Base-by-base conservation (phyloP, 2,888 invertebrate genomes). In the Margaritifera margaritifera region DNA sequence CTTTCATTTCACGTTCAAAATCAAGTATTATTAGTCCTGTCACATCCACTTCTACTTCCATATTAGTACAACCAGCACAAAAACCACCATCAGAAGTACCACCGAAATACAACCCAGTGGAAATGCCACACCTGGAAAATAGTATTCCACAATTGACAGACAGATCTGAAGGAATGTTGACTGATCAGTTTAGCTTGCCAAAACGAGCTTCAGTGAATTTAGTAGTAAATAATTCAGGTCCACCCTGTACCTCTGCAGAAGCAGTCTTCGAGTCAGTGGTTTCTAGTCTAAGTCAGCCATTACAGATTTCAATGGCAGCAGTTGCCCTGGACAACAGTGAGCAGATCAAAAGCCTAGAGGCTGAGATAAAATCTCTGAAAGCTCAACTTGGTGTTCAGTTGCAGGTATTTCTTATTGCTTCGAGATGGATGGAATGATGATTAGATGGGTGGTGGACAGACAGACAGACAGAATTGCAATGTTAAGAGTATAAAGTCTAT, bases 341-440 rank as follows among this genome's bases (percentile, higher is more conserved):
- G 31, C 75, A 77, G 54, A 53, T 75, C n/a, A 63, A 69, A 61
- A 74, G 69, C 15, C 66, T 83, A 25, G 78, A 80, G 60, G 72
- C 78, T 25, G 85, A 85, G 65, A 76, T 80, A 59, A 82, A 85
- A 64, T 66, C 81, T 22, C 61, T 81, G 57, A 79, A 78, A 58
- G 75, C 75, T 61, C 81, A 81, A 62, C 68, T 81, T 18, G 79
- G 78, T 67, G 80, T 81, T 42, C 81, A 81, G 59, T 69, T 79
- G 22, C 81, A 81, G 79, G 81, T 81, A 71, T 22, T 19, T 62
- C 22, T n/a, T 15, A 42, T 42, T 15, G 42, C 42, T 42, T 11
- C 2, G 3, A 0, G 11, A 42, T 2, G 15, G 42, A 42, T 42
- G 42, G 2, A 42, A 11, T 42, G 42, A 42, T 42, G 3, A 42